Base-by-base conservation (phyloP, 2,888 invertebrate genomes). In the Peribatodes rhomboidaria region DNA sequence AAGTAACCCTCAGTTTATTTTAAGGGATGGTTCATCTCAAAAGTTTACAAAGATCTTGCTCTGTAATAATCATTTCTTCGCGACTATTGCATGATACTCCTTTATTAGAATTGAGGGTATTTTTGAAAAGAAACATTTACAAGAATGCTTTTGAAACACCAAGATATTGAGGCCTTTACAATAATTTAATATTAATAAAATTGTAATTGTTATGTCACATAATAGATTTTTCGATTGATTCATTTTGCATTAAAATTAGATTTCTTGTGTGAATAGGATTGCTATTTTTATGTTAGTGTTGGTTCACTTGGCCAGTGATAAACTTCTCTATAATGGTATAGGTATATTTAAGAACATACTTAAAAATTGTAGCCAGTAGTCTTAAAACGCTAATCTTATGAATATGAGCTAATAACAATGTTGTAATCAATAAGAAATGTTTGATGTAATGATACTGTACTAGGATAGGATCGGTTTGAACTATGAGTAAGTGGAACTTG, bases 371-470 rank as follows among this genome's bases (percentile, higher is more conserved):
- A 65, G 61, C 65, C 70, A 67, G 69, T 70, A 71, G 73, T 77
- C 70, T 68, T 74, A 79, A 87, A 85, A 85, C 83, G 83, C 86
- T 92, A 90, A 88, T 92, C 92, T 92, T 93, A 93, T 93, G 93
- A 93, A 89, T 86, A 87, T 84, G 92, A 92, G 92, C 92, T 93
- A 82, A 85, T 86, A 83, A 86, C 86, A 83, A 76, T 59, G 72
- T 73, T 76, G 33, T 69, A 69, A 70, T 62, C 61, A 58, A 20
- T 70, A 68, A 70, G 61, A 63, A 65, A 63, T 64, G 57, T 70
- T 57, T 39, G n/a, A 61, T 52, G 64, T 60, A 62, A 57, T 67
- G 55, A 56, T 64, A 41, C 27, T 41, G 58, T 44, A 46, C 37
- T 59, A 66, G 20, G 69, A 69, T 72, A 75, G 67, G 69, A 72